Evolutionary conservation across 2,888 invertebrate species (phyloP).

Genomic region (Beris chalybata): DNA sequence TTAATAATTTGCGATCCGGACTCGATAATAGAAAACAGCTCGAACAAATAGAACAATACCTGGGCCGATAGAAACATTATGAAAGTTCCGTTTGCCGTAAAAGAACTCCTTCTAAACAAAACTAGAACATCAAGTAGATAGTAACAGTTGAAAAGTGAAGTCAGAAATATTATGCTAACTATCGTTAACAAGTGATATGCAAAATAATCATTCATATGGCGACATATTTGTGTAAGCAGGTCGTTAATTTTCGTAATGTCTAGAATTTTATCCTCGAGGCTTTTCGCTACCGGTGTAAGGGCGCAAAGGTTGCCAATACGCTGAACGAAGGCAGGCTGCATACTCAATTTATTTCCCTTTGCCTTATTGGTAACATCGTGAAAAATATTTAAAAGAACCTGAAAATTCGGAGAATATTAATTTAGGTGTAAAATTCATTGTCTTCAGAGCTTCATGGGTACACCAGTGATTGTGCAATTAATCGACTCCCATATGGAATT

Average conservation of each 20-base stretch:
- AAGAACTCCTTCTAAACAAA: not conserved
- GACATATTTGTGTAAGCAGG: not conserved
- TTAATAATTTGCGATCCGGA: not conserved
- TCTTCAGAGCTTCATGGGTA: too few relatives aligned
- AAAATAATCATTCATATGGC: not conserved
- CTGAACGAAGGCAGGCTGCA: too few relatives aligned
- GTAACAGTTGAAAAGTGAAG: conserved; percentile 4
- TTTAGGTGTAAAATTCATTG: too few relatives aligned
- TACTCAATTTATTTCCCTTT: not conserved
- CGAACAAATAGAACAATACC: not conserved
- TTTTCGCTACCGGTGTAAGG: not conserved
- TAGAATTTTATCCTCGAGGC: not conserved
- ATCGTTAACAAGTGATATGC: not conserved
- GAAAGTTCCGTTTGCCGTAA: not conserved
- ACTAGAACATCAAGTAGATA: conserved; percentile 1
- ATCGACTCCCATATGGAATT: too few relatives aligned
- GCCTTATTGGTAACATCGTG: not conserved
- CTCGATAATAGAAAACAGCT: conserved; percentile 2
- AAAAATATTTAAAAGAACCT: conserved; percentile 1
- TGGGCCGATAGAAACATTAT: not conserved
- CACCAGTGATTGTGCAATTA: too few relatives aligned
- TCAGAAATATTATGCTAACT: not conserved
- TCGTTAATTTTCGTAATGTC: conserved; percentile 5
- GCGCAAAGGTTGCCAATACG: not conserved
- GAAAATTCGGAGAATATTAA: not conserved